Base-by-base conservation (phyloP, 2,888 invertebrate species). In the Lymantria dispar region DNA sequence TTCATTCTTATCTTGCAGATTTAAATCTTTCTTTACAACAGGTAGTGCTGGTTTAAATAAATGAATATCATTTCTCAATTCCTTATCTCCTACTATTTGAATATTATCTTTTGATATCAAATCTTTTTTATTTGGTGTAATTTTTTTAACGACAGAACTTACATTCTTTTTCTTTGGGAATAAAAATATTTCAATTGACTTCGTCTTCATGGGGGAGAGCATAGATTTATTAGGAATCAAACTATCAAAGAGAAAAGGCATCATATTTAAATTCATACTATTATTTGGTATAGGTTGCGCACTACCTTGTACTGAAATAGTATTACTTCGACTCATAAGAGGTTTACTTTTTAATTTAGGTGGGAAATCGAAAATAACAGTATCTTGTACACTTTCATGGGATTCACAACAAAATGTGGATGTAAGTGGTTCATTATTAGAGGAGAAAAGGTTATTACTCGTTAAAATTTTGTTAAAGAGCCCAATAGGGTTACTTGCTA, bases 331-430 rank as follows among this genome's bases (percentile, higher is more conserved):
- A 5, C 2, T 3, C 12, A 39, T 3, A 13, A 13, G 11, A 5
- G 49, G 47, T 41, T 62, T n/a, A 7, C 47, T 48, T 29, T 54
- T 64, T 45, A 67, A 64, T 52, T 74, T 82, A 0, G 83, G 74
- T 3, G 66, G 60, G 10, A 86, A 62, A 52, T 89, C 86, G 40
- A 78, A 68, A 1, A 85, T 59, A 2, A 78, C 76, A 8, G 83
- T 81, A 54, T 88, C 87, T 36, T 80, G 77, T 0, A 76, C 48
- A 30, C 80, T 74, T 47, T 87, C 89, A 46, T 83, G 85, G 1
- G 89, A 87, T 12, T 82, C 80, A 53, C 90, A 90, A 58, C 90
- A 90, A 8, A 74, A 47, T 0, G 74, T 54, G 0, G 87, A 85
- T 3, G 71, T 64, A 1, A 63, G 15, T 7, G 78, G 74, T 8